Evolutionary conservation across 2,888 invertebrate genomes (phyloP), one percentile per base, ranked within the genome.

Genomic region (Antitype chi): DNA sequence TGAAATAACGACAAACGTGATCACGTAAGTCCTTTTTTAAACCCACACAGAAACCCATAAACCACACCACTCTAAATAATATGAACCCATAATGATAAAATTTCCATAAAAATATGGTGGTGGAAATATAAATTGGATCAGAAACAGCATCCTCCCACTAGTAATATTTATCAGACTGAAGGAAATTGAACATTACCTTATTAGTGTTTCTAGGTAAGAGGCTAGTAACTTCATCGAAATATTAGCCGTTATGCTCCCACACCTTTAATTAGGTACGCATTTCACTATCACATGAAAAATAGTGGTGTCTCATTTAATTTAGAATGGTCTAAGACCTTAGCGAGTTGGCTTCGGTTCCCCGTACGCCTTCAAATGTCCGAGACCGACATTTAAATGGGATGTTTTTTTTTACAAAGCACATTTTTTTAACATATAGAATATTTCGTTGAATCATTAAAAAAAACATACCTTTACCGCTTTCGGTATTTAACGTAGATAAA

Each of bases 111-210:
- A 72, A 67, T 68, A 80, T 84, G 70, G 67, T n/a, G 49, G 25
- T 43, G 66, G 84, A 84, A 79, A 79, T 84, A 84, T 84, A 84
- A 80, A 82, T 80, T 47, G 43, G 53, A 84, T 73, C 72, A 68
- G 63, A 75, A 32, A 64, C 64, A 76, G 67, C 57, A 62, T 62
- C 69, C 66, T 70, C 85, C 74, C 52, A 80, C 80, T 28, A 59
- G 28, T 47, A 28, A 62, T 49, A 67, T 62, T 74, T 67, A 67
- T 57, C n/a, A 38, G 52, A 55, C 8, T 74, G 28, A 28, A 55
- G 74, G 75, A 82, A 78, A 80, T 75, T 80, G 74, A 62, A 53
- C 25, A 78, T 84, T 78, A 85, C 69, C 67, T 53, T 77, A 74
- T 80, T 78, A 76, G 79, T 70, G 43, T 76, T 63, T 74, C 38